phyloP scores from a whole-genome alignment of 1,140 invertebrate species.

The Physella acuta region DNA sequence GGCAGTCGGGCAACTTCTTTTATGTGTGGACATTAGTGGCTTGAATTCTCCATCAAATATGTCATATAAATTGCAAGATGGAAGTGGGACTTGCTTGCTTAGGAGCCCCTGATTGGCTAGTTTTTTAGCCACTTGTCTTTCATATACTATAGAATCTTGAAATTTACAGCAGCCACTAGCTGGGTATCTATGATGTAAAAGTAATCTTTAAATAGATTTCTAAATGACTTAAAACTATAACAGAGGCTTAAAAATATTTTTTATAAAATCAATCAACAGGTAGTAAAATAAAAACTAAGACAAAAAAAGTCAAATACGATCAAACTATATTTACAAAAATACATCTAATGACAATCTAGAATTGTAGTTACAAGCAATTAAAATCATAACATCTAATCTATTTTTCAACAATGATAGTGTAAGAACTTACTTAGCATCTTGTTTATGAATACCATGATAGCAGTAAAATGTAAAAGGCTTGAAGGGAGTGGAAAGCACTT shows the following conservation, averaged over 20 bases:
- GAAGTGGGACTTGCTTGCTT: slow-evolving; percentile 50
- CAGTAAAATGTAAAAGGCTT: slow-evolving; percentile 58
- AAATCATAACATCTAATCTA: too few species aligned
- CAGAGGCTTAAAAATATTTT: too few species aligned
- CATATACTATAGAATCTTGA: slow-evolving; percentile 49
- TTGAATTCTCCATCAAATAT: slow-evolving; percentile 56
- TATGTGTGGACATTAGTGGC: slow-evolving; percentile 44
- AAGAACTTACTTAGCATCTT: slow-evolving; percentile 39
- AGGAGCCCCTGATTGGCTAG: slow-evolving; percentile 56
- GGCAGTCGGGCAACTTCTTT: slow-evolving; percentile 44
- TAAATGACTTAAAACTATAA: not conserved
- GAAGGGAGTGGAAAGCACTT: slow-evolving; percentile 56
- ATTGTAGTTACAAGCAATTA: too few species aligned
- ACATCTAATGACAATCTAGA: too few species aligned
- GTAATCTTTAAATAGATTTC: not conserved
- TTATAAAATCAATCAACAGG: too few species aligned
- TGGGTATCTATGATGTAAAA: slow-evolving; percentile 48
- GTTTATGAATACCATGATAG: slow-evolving; percentile 49
- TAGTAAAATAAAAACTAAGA: too few species aligned
- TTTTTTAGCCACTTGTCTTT: slow-evolving; percentile 50
- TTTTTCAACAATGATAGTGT: too few species aligned
- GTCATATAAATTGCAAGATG: slow-evolving; percentile 53
- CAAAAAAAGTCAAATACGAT: too few species aligned
- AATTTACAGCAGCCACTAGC: slow-evolving; percentile 54
- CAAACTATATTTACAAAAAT: not conserved